Evolutionary conservation across 37 sponge, comb jelly and placozoan genomes (phyloP).

Genomic region (Oopsacas minuta): DNA sequence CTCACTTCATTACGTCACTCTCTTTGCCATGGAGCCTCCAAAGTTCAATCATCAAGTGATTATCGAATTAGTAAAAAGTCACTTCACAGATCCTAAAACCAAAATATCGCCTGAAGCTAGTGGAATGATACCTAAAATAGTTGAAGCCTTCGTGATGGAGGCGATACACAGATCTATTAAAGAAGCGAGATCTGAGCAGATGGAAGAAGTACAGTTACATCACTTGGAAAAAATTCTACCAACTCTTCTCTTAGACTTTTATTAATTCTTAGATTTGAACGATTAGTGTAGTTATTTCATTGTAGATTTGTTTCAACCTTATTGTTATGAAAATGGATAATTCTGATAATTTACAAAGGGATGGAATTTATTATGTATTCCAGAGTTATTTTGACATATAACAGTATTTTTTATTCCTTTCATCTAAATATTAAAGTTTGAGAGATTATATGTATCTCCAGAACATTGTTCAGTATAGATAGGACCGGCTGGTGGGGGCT

Average conservation of each 20-base stretch:
- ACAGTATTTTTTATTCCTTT: too few species aligned
- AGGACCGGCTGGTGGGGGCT: too few species aligned
- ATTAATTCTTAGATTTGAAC: neutral
- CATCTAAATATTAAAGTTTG: too few species aligned
- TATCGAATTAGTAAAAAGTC: neutral
- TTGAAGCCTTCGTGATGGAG: neutral
- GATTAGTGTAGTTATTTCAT: too few species aligned
- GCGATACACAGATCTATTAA: neutral
- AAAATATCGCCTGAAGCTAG: neutral
- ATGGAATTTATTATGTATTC: too few species aligned
- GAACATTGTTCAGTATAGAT: too few species aligned
- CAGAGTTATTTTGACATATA: too few species aligned
- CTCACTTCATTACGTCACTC: neutral
- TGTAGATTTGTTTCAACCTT: too few species aligned
- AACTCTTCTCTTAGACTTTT: neutral
- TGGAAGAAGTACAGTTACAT: neutral
- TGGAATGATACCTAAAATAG: neutral
- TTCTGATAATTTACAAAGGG: too few species aligned
- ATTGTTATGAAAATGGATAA: too few species aligned
- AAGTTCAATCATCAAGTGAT: neutral
- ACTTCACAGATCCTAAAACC: neutral
- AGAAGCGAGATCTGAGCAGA: conserved; percentile 9
- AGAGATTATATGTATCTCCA: too few species aligned
- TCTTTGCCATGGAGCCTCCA: neutral
- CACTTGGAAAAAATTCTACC: conserved; percentile 8